Evolutionary conservation across 2,113 vertebrate genomes (phyloP).

Genomic region (Penelope pileata): DNA sequence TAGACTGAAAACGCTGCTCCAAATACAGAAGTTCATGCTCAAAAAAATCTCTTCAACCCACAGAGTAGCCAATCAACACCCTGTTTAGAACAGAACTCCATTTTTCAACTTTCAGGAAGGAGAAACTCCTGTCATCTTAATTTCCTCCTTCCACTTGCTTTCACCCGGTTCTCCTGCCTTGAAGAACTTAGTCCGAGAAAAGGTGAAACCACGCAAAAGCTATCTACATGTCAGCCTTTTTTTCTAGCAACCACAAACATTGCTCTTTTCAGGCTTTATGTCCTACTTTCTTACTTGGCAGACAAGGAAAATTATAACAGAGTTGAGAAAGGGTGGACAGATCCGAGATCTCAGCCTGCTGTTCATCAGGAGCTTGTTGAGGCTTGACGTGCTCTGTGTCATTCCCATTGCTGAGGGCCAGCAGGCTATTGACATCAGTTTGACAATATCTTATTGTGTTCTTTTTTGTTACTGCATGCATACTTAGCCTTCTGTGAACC

Average conservation of each 20-base stretch:
- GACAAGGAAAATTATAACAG: background rate
- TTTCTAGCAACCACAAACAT: background rate
- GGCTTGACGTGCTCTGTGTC: background rate
- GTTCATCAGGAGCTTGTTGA: background rate
- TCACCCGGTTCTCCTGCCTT: background rate
- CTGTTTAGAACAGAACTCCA: background rate
- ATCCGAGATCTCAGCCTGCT: background rate
- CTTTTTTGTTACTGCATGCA: background rate
- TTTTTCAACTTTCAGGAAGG: background rate
- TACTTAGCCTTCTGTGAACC: background rate
- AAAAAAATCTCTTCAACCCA: background rate
- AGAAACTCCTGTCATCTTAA: background rate
- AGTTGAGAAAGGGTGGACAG: background rate
- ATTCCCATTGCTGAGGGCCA: background rate
- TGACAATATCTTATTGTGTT: background rate
- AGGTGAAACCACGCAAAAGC: too few relatives aligned
- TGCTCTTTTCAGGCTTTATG: background rate
- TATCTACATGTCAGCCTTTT: background rate
- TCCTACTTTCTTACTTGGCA: background rate
- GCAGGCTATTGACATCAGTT: background rate
- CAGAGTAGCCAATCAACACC: background rate
- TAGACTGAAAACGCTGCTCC: background rate
- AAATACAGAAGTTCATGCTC: background rate
- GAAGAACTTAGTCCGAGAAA: background rate
- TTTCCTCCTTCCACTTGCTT: background rate